phyloP scores from a whole-genome alignment of 2,797 vertebrate species.

The Bradypodion pumilum region DNA sequence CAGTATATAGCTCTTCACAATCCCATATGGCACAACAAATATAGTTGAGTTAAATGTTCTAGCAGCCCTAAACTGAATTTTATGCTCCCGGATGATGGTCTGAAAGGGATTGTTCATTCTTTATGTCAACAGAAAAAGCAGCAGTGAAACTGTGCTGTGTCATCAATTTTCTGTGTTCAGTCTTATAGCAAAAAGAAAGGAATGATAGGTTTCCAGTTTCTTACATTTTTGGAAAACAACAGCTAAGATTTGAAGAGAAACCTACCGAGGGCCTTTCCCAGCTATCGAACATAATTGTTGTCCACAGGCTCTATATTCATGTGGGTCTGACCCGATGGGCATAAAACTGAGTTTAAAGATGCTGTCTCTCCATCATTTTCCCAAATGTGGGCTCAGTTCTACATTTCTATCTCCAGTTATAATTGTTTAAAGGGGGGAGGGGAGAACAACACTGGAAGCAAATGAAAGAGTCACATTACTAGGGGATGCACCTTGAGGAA shows the following conservation, averaged over 20 bases:
- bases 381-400: no score
- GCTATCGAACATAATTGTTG: neutral
- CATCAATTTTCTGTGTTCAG: slow-evolving; percentile 17
- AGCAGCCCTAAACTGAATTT: neutral
- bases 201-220: slow-evolving; percentile 47
- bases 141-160: slow-evolving; percentile 34
- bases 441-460: neutral
- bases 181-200: slow-evolving; percentile 40
- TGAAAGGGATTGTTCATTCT: slow-evolving; percentile 33
- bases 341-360: no score
- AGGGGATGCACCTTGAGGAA: neutral
- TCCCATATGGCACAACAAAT: neutral
- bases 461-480: neutral
- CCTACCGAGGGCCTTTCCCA: neutral
- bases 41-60: slow-evolving; percentile 32
- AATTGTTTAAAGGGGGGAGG: neutral
- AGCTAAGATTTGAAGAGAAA: neutral
- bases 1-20: slow-evolving; percentile 10
- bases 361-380: no score
- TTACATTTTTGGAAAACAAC: neutral
- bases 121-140: slow-evolving; percentile 37
- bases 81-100: neutral
- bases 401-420: no score
- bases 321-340: no score
- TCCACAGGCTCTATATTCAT: no score